Evolutionary conservation across 2,888 invertebrate genomes (phyloP).

Genomic region (Gisinianus flammeolus): DNA sequence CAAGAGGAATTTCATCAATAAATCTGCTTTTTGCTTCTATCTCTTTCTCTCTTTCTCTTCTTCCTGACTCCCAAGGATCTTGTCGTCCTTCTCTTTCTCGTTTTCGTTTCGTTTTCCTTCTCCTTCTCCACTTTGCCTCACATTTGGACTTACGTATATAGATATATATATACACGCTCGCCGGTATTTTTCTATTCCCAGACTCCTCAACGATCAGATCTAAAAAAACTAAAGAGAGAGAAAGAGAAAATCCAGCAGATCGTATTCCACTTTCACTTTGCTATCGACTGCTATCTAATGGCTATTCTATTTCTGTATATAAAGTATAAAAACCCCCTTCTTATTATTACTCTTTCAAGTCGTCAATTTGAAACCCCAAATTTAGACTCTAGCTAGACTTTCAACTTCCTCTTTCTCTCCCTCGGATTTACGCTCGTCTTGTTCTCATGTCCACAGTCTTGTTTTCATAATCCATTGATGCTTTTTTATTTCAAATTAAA

Average conservation of each 20-base stretch:
- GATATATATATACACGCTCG: no score
- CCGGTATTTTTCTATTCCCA: no score
- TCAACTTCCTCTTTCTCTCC: not conserved
- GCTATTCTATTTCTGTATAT: not conserved
- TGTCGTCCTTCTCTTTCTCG: not conserved
- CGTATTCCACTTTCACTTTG: constrained; percentile 18
- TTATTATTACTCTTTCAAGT: not conserved
- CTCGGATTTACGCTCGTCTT: not conserved
- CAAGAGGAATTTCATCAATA: constrained; percentile 59
- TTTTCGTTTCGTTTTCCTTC: not conserved
- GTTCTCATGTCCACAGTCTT: not conserved
- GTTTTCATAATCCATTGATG: no score
- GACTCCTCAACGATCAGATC: not conserved
- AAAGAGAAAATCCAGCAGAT: not conserved
- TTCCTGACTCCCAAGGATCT: not conserved
- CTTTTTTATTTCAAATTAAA: no score
- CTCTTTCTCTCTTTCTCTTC: constrained; percentile 19
- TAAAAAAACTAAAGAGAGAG: not conserved
- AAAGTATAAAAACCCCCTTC: not conserved
- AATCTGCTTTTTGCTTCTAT: constrained; percentile 58
- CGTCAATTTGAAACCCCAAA: constrained; percentile 9
- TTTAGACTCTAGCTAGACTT: no score
- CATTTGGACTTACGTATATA: no score
- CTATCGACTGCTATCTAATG: not conserved
- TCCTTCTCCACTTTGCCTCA: not conserved